Evolutionary conservation across 2,113 vertebrate genomes (phyloP), one percentile per base, ranked within the genome.

Genomic region (Vanacampus margaritifer): DNA sequence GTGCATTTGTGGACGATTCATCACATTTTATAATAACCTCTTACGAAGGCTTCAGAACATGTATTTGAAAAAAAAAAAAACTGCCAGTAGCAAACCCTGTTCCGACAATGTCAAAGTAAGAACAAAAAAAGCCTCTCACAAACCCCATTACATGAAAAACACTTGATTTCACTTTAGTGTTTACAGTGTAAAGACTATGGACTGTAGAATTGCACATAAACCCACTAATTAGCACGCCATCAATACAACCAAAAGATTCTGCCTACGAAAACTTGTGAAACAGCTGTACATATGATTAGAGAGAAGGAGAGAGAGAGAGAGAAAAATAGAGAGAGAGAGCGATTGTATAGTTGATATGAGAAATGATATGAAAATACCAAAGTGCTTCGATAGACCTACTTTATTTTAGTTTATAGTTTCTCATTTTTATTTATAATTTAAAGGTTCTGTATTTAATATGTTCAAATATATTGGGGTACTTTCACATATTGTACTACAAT

Each of bases 161-260:
- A 17, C 21, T 32, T 35, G 32, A 36, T 43, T 32, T 24, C 17
- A 32, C 67, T 69, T 73, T 57, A 23, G 53, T n/a, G n/a, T 68
- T 71, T 37, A 17, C 43, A 48, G 43, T 65, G 65, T 73, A 74
- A 74, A 73, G 28, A 80, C 48, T 41, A 68, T 13, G 64, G 45
- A 43, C 54, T 17, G 64, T 62, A 58, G 19, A 71, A 53, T 51
- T 28, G 46, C 67, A 62, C 41, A 24, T 16, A 37, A 48, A 59
- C 39, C 68, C 68, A 74, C 71, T 78, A 61, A 80, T 80, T 75
- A 64, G 23, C 37, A 39, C 35, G 50, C 71, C 73, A 74, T 84
- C 73, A 74, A 73, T 76, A 35, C 17, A 13, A 67, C 68, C 76
- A 64, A 50, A 58, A 35, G 19, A 35, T 48, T 56, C 16, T 26